Percentiles rank a stretch among this genome's conserved stretches.
Evolutionary conservation across 2,888 invertebrate species (phyloP).

Genomic region (Nymphalis polychloros): DNA sequence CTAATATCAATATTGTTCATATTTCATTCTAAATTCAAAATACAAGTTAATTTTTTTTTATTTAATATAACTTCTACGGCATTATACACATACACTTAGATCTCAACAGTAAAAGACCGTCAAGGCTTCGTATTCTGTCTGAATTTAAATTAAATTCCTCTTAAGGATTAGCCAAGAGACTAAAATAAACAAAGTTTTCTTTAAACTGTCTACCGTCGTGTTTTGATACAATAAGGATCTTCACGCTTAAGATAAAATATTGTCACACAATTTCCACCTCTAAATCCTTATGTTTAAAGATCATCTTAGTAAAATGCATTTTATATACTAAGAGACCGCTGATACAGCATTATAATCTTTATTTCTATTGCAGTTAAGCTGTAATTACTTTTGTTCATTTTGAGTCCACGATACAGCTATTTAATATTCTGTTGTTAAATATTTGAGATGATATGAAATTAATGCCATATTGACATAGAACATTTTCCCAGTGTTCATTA

Average conservation of each 20-base stretch:
- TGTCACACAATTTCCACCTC: neutral
- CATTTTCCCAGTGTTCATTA: neutral
- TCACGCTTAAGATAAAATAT: neutral
- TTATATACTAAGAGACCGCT: neutral
- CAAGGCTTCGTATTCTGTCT: constrained; percentile 22
- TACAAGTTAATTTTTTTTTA: neutral
- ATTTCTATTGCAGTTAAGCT: neutral
- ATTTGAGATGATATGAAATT: constrained; percentile 3
- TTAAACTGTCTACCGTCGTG: constrained; percentile 25
- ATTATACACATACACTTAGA: neutral
- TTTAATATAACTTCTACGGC: neutral
- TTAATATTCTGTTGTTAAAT: neutral
- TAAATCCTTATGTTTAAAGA: neutral
- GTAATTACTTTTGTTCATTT: neutral
- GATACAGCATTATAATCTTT: neutral
- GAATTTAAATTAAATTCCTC: constrained; percentile 34
- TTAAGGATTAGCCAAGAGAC: constrained; percentile 31
- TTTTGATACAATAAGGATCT: constrained; percentile 6
- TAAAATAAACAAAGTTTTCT: constrained; percentile 31
- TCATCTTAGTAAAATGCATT: neutral
- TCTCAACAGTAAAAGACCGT: constrained; percentile 10
- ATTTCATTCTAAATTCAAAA: too few relatives aligned
- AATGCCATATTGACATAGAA: neutral
- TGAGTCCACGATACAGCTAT: neutral
- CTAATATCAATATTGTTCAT: too few relatives aligned